A percentile compares a stretch with the other conserved stretches of the same genome.
phyloP scores from a whole-genome alignment of 37 sponge, comb jelly and placozoan genomes.

The Mnemiopsis leidyi region DNA sequence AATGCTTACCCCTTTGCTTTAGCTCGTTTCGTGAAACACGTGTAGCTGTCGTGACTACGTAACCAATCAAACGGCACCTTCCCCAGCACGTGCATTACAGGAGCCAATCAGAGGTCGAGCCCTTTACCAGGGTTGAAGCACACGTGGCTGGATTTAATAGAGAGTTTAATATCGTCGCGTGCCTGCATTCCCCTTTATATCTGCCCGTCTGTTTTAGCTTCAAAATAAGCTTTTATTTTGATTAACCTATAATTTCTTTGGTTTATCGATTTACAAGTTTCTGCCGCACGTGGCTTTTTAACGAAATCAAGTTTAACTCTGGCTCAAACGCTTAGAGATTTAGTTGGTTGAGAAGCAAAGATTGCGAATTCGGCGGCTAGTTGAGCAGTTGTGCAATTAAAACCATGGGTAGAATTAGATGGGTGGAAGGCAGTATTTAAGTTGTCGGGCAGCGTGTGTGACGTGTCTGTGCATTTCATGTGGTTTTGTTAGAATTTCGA shows the following conservation, averaged over 20 bases:
- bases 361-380: too few relatives aligned
- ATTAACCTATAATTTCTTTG: too few relatives aligned
- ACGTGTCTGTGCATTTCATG: not conserved
- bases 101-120: not conserved
- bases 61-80: not conserved
- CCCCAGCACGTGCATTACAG: not conserved
- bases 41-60: not conserved
- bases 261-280: too few relatives aligned
- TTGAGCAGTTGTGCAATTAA: too few relatives aligned
- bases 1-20: constrained; percentile 62
- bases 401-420: not conserved
- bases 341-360: too few relatives aligned
- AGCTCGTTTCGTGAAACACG: constrained; percentile 4
- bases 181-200: not conserved
- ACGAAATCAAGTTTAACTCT: too few relatives aligned
- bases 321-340: too few relatives aligned
- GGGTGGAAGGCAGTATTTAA: not conserved
- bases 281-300: too few relatives aligned
- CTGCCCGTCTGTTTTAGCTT: not conserved
- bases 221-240: not conserved
- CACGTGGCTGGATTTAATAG: constrained; percentile 60
- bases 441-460: not conserved
- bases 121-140: not conserved
- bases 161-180: constrained; percentile 32
- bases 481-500: too few relatives aligned